Base-by-base conservation (phyloP, 2,888 invertebrate genomes). In the Ichneumoninae sp. region DNA sequence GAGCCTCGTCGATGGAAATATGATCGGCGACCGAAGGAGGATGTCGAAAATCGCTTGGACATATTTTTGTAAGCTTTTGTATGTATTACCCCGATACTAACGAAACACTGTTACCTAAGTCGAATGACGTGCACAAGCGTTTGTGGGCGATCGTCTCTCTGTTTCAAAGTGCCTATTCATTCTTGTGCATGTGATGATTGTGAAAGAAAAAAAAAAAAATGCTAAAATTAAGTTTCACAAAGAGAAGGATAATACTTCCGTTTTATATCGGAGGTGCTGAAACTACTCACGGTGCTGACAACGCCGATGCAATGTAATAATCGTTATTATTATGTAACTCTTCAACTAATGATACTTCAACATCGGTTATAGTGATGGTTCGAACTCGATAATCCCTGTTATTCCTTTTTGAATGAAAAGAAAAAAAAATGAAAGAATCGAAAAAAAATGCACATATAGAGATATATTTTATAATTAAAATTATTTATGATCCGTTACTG, bases 31-130 rank as follows among this genome's bases (percentile, higher is more conserved):
- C 8, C 63, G 33, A 26, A 6, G 16, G 33, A 30, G 16, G 63
- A 63, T 30, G 30, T n/a, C 22, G 73, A 77, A 57, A 36, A 71
- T 54, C 74, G 81, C 81, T 79, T 79, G 71, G 70, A 89, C 88
- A 88, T 92, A 92, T 92, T 92, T 92, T 91, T 91, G 78, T 92
- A 92, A 89, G 87, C 86, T 89, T 91, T 91, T 90, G 84, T 87
- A 88, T 76, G 76, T 85, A 82, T 85, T 87, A 47, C 16, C 69
- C 69, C 71, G 33, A 75, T 63, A 83, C 75, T 76, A 69, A 71
- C 52, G 54, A 69, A 52, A 33, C 69, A 79, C 70, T 74, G 82
- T 82, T 78, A 78, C 52, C 40, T 68, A 69, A 75, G n/a, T 75
- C 66, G 19, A 65, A 50, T 69, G 60, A 78, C 47, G 54, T 81